These are phyloP conservation scores for Dermolepida albohirtum DNA, from an alignment of 2,888 invertebrate genomes.

Conservation along the genomic window DNA sequence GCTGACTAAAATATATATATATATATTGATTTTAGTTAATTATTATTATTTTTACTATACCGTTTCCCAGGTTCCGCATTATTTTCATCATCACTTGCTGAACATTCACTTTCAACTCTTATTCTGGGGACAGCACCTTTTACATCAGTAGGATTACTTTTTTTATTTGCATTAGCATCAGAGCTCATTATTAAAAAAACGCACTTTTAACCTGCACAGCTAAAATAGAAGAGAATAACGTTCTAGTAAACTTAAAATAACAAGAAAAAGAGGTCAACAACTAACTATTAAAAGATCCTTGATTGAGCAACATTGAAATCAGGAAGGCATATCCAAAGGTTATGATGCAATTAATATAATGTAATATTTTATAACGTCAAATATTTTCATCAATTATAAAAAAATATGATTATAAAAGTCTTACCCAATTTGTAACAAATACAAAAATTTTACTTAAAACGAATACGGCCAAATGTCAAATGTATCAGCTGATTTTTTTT, in stretches of 20 bases:
- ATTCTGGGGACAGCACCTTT: conserved; percentile 53
- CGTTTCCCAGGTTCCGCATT: conserved; percentile 54
- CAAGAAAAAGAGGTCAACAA: conserved; percentile 50
- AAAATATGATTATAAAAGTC: conserved; percentile 10
- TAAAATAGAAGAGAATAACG: conserved; percentile 20
- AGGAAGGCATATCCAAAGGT: conserved; percentile 41
- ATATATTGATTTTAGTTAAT: background rate
- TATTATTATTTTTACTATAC: conserved; percentile 30
- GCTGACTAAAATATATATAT: conserved; percentile 46
- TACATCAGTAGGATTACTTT: conserved; percentile 53
- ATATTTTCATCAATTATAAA: conserved; percentile 5
- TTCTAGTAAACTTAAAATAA: conserved; percentile 44
- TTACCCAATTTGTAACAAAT: conserved; percentile 43
- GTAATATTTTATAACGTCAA: background rate
- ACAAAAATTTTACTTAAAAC: conserved; percentile 47
- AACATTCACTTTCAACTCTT: conserved; percentile 63
- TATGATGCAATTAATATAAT: conserved; percentile 33
- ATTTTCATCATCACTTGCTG: conserved; percentile 61
- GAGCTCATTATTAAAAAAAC: conserved; percentile 44
- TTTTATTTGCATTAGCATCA: conserved; percentile 45
- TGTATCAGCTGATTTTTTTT: conserved; percentile 49
- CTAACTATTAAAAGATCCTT: conserved; percentile 50
- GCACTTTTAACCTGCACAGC: conserved; percentile 19
- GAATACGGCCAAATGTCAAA: conserved; percentile 44
- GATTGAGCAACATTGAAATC: conserved; percentile 47